These are phyloP conservation scores for Subanguina moxae DNA, from an alignment of 1,140 invertebrate species.

Conservation along the genomic window DNA sequence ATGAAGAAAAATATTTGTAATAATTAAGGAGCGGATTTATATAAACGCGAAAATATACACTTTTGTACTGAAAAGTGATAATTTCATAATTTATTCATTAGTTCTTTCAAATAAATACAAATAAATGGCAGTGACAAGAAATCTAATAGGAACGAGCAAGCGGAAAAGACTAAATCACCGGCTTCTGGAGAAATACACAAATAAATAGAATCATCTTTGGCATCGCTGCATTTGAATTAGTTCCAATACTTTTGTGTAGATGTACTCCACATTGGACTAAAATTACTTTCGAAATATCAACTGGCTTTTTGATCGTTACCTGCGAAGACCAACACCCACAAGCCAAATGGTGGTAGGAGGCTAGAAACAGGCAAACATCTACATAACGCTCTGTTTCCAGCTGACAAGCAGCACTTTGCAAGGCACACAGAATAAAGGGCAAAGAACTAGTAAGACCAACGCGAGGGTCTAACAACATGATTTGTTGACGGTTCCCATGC, in stretches of 20 bases:
- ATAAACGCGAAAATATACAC: no score
- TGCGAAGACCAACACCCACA: constrained; percentile 44
- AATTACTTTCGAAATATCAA: constrained; percentile 3
- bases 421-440: constrained; percentile 52
- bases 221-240: constrained; percentile 30
- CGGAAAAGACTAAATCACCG: no score
- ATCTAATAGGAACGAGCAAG: no score
- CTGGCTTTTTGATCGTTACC: background rate
- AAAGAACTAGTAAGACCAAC: constrained; percentile 22
- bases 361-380: constrained; percentile 43
- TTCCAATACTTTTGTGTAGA: constrained; percentile 44
- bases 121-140: background rate
- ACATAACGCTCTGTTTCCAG: constrained; percentile 44
- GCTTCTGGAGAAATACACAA: background rate
- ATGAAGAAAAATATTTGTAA: no score
- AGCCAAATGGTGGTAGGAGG: constrained; percentile 26
- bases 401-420: constrained; percentile 57
- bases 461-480: constrained; percentile 43
- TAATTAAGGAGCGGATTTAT: no score
- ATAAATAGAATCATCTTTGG: background rate
- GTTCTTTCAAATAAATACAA: background rate
- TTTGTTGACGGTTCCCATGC: constrained; percentile 14
- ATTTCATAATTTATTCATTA: background rate
- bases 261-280: constrained; percentile 43
- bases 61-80: no score